phyloP scores from a whole-genome alignment of 2,797 vertebrate species.

The Chrysocyon brachyurus region DNA sequence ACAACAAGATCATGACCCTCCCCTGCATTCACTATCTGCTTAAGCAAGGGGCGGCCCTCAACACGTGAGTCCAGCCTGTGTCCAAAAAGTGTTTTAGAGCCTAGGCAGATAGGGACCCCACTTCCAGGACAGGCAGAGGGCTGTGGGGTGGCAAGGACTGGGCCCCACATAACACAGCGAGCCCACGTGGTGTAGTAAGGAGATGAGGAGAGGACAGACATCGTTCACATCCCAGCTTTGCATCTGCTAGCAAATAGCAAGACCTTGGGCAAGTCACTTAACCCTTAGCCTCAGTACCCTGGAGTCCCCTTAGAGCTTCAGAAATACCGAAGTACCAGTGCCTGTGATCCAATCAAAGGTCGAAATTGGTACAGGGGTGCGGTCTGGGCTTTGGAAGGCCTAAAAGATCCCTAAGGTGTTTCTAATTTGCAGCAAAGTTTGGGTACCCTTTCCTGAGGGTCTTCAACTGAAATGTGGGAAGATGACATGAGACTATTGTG shows the following conservation, averaged over 20 bases:
- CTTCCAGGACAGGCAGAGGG: not conserved
- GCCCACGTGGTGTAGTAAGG: not conserved
- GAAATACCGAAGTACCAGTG: not conserved
- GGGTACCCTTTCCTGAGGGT: not conserved
- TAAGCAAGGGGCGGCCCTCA: slow-evolving; percentile 71
- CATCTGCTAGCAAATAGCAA: not conserved
- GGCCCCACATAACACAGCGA: not conserved
- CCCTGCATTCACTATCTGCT: slow-evolving; percentile 85
- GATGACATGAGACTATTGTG: not conserved
- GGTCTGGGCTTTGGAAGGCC: not conserved
- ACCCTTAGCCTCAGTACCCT: not conserved
- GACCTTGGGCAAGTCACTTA: not conserved
- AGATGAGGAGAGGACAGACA: not conserved
- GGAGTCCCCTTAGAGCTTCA: not conserved
- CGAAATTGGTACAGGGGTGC: not conserved
- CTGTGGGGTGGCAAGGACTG: not conserved
- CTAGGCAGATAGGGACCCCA: not conserved
- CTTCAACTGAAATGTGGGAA: not conserved
- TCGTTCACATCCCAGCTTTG: not conserved
- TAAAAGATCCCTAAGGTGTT: not conserved
- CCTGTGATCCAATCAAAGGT: not conserved
- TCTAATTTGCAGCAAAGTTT: not conserved
- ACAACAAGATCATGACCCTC: slow-evolving; percentile 48
- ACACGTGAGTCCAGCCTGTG: slow-evolving; percentile 79
- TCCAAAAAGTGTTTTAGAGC: not conserved